Conservation (phyloP, 2,888 invertebrate genomes). For the Acrobasis suavella region DNA sequence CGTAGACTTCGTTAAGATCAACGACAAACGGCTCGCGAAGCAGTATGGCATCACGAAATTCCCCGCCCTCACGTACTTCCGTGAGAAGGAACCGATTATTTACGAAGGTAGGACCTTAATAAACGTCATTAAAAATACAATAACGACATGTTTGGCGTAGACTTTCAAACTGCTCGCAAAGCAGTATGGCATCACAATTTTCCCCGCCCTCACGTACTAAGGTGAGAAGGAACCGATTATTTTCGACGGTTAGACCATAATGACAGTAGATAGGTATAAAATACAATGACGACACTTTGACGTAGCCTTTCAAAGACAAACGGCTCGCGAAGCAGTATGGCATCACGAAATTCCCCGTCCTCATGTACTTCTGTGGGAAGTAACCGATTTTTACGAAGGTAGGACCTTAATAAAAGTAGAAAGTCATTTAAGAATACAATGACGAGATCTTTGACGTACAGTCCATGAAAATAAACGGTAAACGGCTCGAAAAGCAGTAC, state of each 20-base stretch:
- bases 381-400: constrained; percentile 97
- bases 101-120: constrained; percentile 88
- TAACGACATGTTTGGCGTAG: constrained; percentile 93
- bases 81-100: constrained; percentile 97
- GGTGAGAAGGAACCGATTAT: constrained; percentile 97
- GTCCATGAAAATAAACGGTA: constrained; percentile 98
- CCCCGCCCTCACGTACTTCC: constrained; percentile 97
- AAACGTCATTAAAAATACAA: too few species aligned
- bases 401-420: constrained; percentile 35
- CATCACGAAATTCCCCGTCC: constrained; percentile 96
- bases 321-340: constrained; percentile 97
- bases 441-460: constrained; percentile 94
- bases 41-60: constrained; percentile 98
- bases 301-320: constrained; percentile 97
- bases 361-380: constrained; percentile 98
- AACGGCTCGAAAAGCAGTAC: constrained; percentile 97
- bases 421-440: too few species aligned
- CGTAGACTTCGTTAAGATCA: constrained; percentile 97
- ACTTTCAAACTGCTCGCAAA: constrained; percentile 98
- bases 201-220: constrained; percentile 98
- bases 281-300: constrained; percentile 87
- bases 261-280: too few species aligned
- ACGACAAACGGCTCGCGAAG: constrained; percentile 97
- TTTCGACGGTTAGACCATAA: constrained; percentile 86
- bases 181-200: constrained; percentile 97